Conservation (phyloP, 2,113 vertebrate species). For the Microcebus tavaratra region DNA sequence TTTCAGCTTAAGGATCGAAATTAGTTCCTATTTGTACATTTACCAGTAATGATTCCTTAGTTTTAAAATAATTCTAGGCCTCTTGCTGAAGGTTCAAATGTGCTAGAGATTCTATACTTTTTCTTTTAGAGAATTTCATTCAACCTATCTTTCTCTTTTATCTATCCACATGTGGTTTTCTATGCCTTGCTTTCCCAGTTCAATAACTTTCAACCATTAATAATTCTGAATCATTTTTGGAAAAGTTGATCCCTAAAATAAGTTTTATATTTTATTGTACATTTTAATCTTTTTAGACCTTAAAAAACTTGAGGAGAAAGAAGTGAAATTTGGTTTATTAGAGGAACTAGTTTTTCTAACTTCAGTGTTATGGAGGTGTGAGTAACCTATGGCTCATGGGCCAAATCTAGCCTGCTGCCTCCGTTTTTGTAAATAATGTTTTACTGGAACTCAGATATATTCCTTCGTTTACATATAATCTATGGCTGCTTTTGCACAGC, state of each 20-base stretch:
- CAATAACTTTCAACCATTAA: neutral
- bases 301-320: neutral
- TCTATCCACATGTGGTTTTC: neutral
- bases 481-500: neutral
- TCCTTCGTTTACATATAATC: neutral
- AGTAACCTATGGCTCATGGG: neutral
- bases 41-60: neutral
- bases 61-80: conserved; percentile 30
- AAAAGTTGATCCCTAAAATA: conserved; percentile 29
- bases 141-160: neutral
- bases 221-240: neutral
- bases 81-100: conserved; percentile 17
- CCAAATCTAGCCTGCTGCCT: neutral
- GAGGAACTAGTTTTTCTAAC: neutral
- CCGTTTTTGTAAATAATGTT: conserved; percentile 25
- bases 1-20: conserved; percentile 36
- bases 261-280: neutral
- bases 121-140: neutral
- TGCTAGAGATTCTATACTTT: neutral
- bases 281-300: conserved; percentile 34
- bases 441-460: neutral
- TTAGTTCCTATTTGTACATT: conserved; percentile 27
- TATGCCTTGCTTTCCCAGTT: neutral
- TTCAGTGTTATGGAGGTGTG: neutral
- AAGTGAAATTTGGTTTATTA: conserved; percentile 4